Evolutionary conservation across 1,140 invertebrate species (phyloP).

Genomic region (Brachionus sp.): DNA sequence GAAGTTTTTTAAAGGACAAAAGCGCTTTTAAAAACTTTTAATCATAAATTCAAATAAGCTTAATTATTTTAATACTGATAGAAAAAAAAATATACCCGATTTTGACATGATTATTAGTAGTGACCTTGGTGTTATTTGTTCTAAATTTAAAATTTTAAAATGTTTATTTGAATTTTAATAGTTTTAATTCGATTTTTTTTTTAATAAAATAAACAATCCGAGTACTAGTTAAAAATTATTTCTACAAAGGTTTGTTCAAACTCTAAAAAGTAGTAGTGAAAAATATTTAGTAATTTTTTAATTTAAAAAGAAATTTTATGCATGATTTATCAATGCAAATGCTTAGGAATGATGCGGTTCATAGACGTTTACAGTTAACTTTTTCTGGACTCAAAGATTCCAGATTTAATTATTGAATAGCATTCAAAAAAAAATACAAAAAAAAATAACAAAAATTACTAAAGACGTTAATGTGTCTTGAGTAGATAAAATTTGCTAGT

Average conservation of each 20-base stretch:
- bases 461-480: not conserved
- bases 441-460: not conserved
- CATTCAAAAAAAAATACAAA: not conserved
- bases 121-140: not conserved
- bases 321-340: not conserved
- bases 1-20: not conserved
- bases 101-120: not conserved
- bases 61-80: not conserved
- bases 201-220: too few species aligned
- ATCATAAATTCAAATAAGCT: not conserved
- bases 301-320: too few species aligned
- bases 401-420: not conserved
- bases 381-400: not conserved
- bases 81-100: not conserved
- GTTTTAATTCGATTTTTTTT: too few species aligned
- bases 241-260: too few species aligned
- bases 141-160: not conserved
- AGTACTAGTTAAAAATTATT: too few species aligned
- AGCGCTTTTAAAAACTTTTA: not conserved
- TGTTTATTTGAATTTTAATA: not conserved
- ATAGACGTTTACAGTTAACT: not conserved
- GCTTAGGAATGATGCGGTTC: not conserved
- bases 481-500: not conserved
- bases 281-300: too few species aligned
- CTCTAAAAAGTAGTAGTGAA: too few species aligned